These are phyloP conservation scores for Mionectes macconnelli DNA, from an alignment of 2,113 vertebrate species.

Conservation along the genomic window DNA sequence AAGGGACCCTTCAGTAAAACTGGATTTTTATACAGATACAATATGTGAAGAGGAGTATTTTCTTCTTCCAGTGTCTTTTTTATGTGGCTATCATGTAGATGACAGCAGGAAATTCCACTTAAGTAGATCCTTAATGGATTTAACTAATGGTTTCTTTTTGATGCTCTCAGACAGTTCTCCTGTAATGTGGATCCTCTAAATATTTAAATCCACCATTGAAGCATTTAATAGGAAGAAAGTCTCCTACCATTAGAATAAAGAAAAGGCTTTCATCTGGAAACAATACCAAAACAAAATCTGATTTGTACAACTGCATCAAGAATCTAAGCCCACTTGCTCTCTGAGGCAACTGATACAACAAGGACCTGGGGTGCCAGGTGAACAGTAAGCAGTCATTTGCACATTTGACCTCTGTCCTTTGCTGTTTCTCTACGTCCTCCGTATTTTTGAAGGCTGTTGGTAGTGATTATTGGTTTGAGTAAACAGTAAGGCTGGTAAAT, in stretches of 20 bases:
- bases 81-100: slow-evolving; percentile 49
- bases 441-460: not conserved
- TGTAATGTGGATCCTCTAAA: slow-evolving; percentile 69
- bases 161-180: slow-evolving; percentile 55
- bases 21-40: not conserved
- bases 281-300: slow-evolving; percentile 44
- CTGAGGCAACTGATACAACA: not conserved
- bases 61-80: slow-evolving; percentile 9
- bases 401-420: not conserved
- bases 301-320: slow-evolving; percentile 27
- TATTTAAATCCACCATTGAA: slow-evolving; percentile 69
- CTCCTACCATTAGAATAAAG: slow-evolving; percentile 54
- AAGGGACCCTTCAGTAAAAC: not conserved
- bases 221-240: slow-evolving; percentile 65
- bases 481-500: not conserved
- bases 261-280: slow-evolving; percentile 56
- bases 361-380: slow-evolving; percentile 16
- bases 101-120: slow-evolving; percentile 64
- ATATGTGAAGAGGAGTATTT: slow-evolving; percentile 2
- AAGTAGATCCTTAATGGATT: slow-evolving; percentile 69
- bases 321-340: slow-evolving; percentile 8
- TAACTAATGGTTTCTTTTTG: slow-evolving; percentile 68
- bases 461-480: not conserved
- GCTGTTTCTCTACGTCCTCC: not conserved
- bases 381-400: not conserved